Evolutionary conservation across 1,140 invertebrate species (phyloP).

Genomic region (Coelopa frigida): DNA sequence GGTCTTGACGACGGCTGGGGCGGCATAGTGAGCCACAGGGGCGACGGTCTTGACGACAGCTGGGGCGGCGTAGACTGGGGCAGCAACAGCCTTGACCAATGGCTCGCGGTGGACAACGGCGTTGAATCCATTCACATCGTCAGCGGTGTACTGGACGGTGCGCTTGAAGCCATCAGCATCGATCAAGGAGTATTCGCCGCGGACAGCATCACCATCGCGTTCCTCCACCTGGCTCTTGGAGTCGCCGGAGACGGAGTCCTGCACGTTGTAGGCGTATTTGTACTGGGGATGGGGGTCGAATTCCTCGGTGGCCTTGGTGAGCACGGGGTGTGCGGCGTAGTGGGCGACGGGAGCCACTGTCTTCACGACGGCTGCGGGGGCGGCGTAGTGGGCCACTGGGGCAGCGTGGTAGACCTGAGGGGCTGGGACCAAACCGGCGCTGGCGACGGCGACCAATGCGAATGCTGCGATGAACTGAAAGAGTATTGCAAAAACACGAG

Average conservation of each 20-base stretch:
- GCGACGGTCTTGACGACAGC: slow-evolving; percentile 16
- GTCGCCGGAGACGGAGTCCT: slow-evolving; percentile 55
- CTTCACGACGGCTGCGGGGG: slow-evolving; percentile 16
- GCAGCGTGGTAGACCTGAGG: slow-evolving; percentile 21
- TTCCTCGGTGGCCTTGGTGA: slow-evolving; percentile 11
- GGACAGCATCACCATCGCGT: slow-evolving; percentile 46
- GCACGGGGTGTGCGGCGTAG: slow-evolving; percentile 16
- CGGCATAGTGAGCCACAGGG: slow-evolving; percentile 8
- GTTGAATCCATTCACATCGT: slow-evolving; percentile 27
- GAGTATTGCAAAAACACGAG: background rate
- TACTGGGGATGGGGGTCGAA: slow-evolving; percentile 45
- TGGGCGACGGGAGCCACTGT: slow-evolving; percentile 24
- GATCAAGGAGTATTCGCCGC: slow-evolving; percentile 46
- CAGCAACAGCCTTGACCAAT: slow-evolving; percentile 32
- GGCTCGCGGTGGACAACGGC: slow-evolving; percentile 29
- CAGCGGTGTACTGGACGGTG: slow-evolving; percentile 30
- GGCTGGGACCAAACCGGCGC: slow-evolving; percentile 25
- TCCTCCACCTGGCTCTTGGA: slow-evolving; percentile 53
- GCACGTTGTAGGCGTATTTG: slow-evolving; percentile 52
- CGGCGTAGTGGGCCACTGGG: slow-evolving; percentile 7
- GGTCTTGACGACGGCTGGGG: slow-evolving; percentile 24
- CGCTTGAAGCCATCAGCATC: slow-evolving; percentile 45
- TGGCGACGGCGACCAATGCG: slow-evolving; percentile 25
- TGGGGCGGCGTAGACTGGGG: slow-evolving; percentile 10
- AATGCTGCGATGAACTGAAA: slow-evolving; percentile 10